These are phyloP conservation scores for Cyprinus carpio DNA, from an alignment of 2,113 vertebrate genomes.

Conservation along the genomic window DNA sequence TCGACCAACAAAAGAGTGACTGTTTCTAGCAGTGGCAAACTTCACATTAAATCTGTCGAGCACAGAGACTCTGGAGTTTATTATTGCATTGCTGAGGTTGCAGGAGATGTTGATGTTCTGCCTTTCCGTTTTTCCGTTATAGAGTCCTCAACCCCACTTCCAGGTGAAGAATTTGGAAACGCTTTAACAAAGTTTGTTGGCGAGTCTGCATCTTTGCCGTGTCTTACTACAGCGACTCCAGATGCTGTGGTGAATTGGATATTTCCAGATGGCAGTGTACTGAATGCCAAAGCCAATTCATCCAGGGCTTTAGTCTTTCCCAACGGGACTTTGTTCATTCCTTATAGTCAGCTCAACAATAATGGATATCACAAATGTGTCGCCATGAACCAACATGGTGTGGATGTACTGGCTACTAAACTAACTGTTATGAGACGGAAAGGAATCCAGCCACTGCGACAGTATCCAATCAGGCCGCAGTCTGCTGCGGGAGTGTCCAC, in stretches of 20 bases:
- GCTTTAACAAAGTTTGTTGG: constrained; percentile 73
- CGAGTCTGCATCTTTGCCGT: constrained; percentile 77
- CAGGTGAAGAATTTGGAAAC: constrained; percentile 63
- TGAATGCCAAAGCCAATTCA: constrained; percentile 69
- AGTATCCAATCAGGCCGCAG: constrained; percentile 73
- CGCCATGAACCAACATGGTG: constrained; percentile 83
- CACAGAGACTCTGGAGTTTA: constrained; percentile 83
- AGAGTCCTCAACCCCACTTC: constrained; percentile 65
- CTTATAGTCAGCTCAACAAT: constrained; percentile 71
- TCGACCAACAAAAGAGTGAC: constrained; percentile 69
- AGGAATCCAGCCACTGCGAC: constrained; percentile 63
- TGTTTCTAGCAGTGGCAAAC: constrained; percentile 70
- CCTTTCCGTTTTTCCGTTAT: constrained; percentile 79
- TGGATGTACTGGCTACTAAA: constrained; percentile 75
- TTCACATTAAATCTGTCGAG: constrained; percentile 71
- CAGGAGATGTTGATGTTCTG: constrained; percentile 74
- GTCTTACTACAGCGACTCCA: constrained; percentile 76
- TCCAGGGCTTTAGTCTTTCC: constrained; percentile 69
- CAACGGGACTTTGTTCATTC: constrained; percentile 82
- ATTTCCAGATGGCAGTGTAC: constrained; percentile 78
- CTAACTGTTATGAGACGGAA: constrained; percentile 74
- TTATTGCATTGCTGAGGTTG: constrained; percentile 79
- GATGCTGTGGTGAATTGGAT: constrained; percentile 83
- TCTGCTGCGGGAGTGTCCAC: constrained; percentile 70
- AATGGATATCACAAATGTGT: constrained; percentile 86